Base-by-base conservation (phyloP, 2,113 vertebrate genomes). In the Limanda limanda region DNA sequence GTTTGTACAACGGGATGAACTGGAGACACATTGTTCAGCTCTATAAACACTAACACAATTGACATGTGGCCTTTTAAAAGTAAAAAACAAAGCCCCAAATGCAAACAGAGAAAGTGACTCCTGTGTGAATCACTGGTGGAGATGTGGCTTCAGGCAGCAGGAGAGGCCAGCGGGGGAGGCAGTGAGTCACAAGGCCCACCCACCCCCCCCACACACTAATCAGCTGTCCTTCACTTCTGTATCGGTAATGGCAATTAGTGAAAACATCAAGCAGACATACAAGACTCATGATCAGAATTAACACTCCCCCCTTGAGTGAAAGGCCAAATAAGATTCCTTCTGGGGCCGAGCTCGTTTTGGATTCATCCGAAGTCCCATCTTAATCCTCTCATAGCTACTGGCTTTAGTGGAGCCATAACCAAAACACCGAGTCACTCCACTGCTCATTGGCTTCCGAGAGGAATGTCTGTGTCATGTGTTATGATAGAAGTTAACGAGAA, bases 391-490 rank as follows among this genome's bases (percentile, higher is more conserved):
- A 84, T 73, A 85, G 79, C 84, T 89, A 84, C 90, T 80, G 84
- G 82, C 88, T 88, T 85, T 83, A 79, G 76, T 86, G 73, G 86
- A 88, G 87, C 83, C 83, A 79, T 86, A 86, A 86, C 69, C 79
- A 87, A 65, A 89, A 83, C 75, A 88, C 81, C 64, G 81, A 90
- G 78, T 88, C 81, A 83, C 84, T 82, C 84, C 65, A 70, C 77
- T 82, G 58, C 79, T 83, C 81, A 74, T 65, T 84, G 79, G 78
- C 73, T 86, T 68, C 75, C 74, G 71, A 83, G 60, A 85, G 65
- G 80, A 89, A 89, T 89, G 75, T 85, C 85, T 90, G 83, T 89
- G 87, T 84, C 82, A 86, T 88, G 76, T 92, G 81, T 88, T 87
- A 86, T 85, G 78, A 87, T 72, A 84, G 72, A 80, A 68, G 79